A percentile compares a stretch with the other conserved stretches of the same genome.
These are phyloP conservation scores for Andrena chrysosceles DNA, from an alignment of 2,888 invertebrate genomes.

Conservation along the genomic window DNA sequence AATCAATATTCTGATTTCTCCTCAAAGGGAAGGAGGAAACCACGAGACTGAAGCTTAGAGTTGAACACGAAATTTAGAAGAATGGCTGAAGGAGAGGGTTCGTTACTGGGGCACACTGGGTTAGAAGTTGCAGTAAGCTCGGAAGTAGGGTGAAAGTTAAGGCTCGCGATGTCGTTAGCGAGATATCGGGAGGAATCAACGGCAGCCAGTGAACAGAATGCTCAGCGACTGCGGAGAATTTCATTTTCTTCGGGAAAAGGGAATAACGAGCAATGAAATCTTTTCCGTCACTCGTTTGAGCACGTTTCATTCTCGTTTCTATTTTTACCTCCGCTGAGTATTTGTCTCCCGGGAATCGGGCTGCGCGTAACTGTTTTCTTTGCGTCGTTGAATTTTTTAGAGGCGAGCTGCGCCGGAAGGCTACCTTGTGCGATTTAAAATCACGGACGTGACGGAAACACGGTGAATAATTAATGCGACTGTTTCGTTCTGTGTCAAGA, in stretches of 20 bases:
- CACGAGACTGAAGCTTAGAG: not conserved
- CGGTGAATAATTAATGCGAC: not conserved
- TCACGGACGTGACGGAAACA: not conserved
- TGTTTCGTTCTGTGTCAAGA: not conserved
- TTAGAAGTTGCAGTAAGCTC: not conserved
- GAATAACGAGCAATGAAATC: slow-evolving; percentile 23
- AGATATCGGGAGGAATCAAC: not conserved
- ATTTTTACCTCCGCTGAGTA: slow-evolving; percentile 3
- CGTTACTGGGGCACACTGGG: not conserved
- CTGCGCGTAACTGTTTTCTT: not conserved
- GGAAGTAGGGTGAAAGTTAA: not conserved
- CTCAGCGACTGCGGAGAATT: not conserved
- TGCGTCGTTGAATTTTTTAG: slow-evolving; percentile 9
- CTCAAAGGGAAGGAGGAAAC: not conserved
- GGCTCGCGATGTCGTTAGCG: not conserved
- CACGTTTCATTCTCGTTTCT: not conserved
- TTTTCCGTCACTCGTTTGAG: not conserved
- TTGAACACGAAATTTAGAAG: not conserved
- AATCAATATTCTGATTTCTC: too few species aligned
- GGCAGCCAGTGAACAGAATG: not conserved
- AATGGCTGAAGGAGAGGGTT: not conserved
- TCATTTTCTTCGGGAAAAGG: not conserved
- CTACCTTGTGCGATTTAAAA: not conserved
- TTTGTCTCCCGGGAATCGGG: slow-evolving; percentile 12
- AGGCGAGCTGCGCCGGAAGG: not conserved